phyloP scores from a whole-genome alignment of 2,888 invertebrate species.

The Pteria penguin region DNA sequence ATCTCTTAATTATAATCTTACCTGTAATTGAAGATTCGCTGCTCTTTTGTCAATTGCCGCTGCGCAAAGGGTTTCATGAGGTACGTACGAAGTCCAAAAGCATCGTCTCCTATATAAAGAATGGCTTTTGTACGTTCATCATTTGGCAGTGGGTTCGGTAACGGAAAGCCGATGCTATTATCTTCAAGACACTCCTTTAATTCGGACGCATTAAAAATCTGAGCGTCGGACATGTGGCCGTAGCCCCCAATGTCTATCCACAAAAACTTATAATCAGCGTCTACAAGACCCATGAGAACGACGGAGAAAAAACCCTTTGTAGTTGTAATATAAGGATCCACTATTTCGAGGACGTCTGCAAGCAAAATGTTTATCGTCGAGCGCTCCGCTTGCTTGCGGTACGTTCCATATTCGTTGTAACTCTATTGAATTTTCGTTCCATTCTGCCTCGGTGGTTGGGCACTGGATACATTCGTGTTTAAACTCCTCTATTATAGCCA shows the following conservation, averaged over 20 bases:
- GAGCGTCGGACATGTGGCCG: constrained; percentile 42
- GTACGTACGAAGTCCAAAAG: constrained; percentile 53
- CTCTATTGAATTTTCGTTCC: background rate
- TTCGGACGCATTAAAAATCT: constrained; percentile 45
- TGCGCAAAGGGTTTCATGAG: constrained; percentile 56
- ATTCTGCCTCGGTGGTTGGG: constrained; percentile 22
- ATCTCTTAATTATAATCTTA: no score
- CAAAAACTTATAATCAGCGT: constrained; percentile 58
- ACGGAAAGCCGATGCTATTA: constrained; percentile 2
- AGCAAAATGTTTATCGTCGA: constrained; percentile 57
- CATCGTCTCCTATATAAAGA: no score
- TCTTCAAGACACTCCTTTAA: constrained; percentile 35
- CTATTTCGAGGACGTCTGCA: constrained; percentile 30
- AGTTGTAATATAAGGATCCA: constrained; percentile 49
- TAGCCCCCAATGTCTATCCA: constrained; percentile 49
- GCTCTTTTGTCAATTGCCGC: constrained; percentile 41
- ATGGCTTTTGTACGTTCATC: no score
- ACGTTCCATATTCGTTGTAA: constrained; percentile 48
- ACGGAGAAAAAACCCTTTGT: constrained; percentile 52
- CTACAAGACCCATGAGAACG: constrained; percentile 52
- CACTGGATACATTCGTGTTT: constrained; percentile 43
- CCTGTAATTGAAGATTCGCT: constrained; percentile 59
- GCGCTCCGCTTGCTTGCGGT: constrained; percentile 49
- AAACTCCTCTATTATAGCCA: constrained; percentile 52
- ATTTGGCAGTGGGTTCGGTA: constrained; percentile 40